Base-by-base conservation (phyloP, 2,113 vertebrate genomes). In the Dicerorhinus sumatrensis region DNA sequence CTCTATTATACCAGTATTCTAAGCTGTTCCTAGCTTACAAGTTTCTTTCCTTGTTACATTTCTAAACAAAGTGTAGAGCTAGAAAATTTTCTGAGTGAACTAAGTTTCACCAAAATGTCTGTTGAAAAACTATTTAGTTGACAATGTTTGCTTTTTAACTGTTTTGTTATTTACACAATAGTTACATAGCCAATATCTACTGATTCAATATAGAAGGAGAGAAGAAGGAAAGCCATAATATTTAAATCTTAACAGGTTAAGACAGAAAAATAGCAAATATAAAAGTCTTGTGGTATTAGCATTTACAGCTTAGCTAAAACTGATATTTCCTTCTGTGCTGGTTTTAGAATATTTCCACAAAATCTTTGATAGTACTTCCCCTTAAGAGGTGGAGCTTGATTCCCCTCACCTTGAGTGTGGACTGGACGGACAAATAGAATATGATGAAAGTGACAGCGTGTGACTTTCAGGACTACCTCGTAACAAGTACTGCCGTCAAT, bases 401-500 rank as follows among this genome's bases (percentile, higher is more conserved):
- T 18, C 33, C 8, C 16, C 33, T 11, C 46, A 39, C 62, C 62
- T 39, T 4, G 27, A 65, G 25, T 29, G 16, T 31, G 11, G 60
- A 54, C 60, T 39, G 17, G 46, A 65, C 0, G 29, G 25, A 31
- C 36, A 62, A 42, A 77, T 3, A n/a, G 18, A 36, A 39, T 0
- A 33, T 2, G n/a, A 42, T n/a, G 6, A 14, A 65, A 31, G 27
- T 14, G 89, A 42, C 23, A 39, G 14, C 0, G 33, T 0, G 4
- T 67, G 88, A 67, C 46, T 2, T 48, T 54, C 73, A 36, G 46
- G 46, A 36, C 7, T 6, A 2, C 33, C 23, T 48, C 10, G 6
- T 10, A 67, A 27, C 33, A 31, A 46, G 62, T 62, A 10, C 36
- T 16, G n/a, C 46, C 7, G 8, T 25, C n/a, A 2, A 3, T 23